phyloP scores from a whole-genome alignment of 2,113 vertebrate genomes.

The Nannospalax galili region DNA sequence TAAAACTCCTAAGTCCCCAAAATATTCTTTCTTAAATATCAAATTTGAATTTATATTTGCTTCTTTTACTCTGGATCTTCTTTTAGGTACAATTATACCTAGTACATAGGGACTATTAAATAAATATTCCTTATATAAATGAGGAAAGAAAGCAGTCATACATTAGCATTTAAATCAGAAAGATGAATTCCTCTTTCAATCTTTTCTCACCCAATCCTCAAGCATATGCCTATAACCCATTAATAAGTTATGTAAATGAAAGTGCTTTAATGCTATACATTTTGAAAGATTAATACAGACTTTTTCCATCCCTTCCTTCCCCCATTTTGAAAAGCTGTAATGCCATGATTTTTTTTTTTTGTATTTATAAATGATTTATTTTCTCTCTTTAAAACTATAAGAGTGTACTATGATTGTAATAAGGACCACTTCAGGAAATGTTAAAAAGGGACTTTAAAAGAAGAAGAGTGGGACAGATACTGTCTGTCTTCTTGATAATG shows the following conservation, averaged over 20 bases:
- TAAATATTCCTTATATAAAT: neutral
- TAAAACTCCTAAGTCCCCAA: neutral
- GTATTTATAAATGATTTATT: neutral
- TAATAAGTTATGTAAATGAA: neutral
- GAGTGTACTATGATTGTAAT: neutral
- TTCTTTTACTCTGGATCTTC: neutral
- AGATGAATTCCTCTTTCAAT: neutral
- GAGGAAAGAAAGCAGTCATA: neutral
- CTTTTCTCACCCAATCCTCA: neutral
- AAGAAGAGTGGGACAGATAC: neutral
- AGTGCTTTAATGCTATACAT: no score
- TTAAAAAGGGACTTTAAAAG: neutral
- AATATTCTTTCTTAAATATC: neutral
- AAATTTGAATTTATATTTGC: no score
- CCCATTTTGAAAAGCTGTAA: neutral
- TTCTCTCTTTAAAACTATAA: neutral
- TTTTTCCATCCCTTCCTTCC: accelerated
- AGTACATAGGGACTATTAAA: neutral
- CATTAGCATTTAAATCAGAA: neutral
- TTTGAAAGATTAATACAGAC: neutral
- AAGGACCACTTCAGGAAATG: neutral
- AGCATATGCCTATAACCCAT: neutral
- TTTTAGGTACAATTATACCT: neutral
- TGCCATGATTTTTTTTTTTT: neutral
- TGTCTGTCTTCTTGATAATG: neutral